Base-by-base conservation (phyloP, 2,113 vertebrate genomes). In the Cichladusa arquata region DNA sequence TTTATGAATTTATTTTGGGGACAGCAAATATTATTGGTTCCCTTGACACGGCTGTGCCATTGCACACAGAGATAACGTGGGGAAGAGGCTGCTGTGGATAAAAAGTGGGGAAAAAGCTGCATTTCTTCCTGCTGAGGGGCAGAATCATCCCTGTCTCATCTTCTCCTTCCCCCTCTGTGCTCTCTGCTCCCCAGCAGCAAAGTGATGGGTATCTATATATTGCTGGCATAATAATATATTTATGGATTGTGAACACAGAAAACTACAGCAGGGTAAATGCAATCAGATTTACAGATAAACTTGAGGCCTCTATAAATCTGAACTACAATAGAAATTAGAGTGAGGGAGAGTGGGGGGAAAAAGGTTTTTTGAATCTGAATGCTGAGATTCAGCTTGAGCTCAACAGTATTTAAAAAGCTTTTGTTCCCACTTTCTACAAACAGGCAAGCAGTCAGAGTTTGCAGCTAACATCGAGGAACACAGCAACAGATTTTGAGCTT, bases 401-500 rank as follows among this genome's bases (percentile, higher is more conserved):
- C 64, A 40, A 60, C 2, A 2, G 9, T 42, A 84, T 81, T 94
- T 83, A 81, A n/a, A 64, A 67, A 81, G 76, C 72, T 90, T 94
- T 86, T 90, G 73, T 92, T 80, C 64, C 29, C 61, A 12, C 64
- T 78, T 81, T 64, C 79, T 13, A 86, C 60, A 90, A 66, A 82
- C 54, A 90, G 57, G n/a, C 50, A 58, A 70, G 51, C 47, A 40
- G 62, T 88, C 56, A 36, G 51, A 16, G 45, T 86, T 83, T 88
- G 80, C n/a, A 61, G 80, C 65, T 73, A 88, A 88, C 50, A 33
- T 2, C 1, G 38, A 83, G 25, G 36, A 94, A 61, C 50, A 69
- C 34, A 69, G 65, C 70, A 92, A 95, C 85, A 93, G 80, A 92
- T 90, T 93, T 58, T 42, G 44, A 93, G 82, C 69, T 84, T 65